Conservation (phyloP, 2,797 vertebrate species). For the Bothrops alternatus region DNA sequence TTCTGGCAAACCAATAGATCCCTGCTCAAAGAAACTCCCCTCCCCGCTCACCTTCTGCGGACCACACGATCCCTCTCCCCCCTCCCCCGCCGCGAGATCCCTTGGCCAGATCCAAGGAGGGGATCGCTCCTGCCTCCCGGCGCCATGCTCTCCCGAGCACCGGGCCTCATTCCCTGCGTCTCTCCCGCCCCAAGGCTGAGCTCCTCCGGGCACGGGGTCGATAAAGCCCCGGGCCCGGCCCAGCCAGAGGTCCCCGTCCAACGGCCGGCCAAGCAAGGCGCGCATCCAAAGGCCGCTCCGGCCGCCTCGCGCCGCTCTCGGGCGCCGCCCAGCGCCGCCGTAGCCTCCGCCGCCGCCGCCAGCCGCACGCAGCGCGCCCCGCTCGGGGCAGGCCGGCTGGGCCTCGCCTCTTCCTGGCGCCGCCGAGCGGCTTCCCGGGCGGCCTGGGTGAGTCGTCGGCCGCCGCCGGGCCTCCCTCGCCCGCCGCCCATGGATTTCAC, state of each 20-base stretch:
- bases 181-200: not conserved
- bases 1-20: not conserved
- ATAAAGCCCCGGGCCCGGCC: not conserved
- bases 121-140: not conserved
- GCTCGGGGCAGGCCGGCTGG: constrained; percentile 26
- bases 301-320: not conserved
- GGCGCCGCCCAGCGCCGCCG: constrained; percentile 31
- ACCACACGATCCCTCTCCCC: not conserved
- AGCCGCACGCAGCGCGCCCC: constrained; percentile 19
- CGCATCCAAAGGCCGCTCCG: constrained; percentile 1
- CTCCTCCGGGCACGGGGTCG: not conserved
- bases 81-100: not conserved
- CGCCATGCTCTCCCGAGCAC: not conserved
- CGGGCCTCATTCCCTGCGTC: not conserved
- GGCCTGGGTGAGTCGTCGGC: constrained; percentile 68
- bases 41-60: not conserved
- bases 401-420: constrained; percentile 67
- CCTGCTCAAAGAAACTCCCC: not conserved
- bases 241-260: constrained; percentile 1
- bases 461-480: constrained; percentile 72
- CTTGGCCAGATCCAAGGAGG: not conserved
- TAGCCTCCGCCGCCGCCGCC: constrained; percentile 34
- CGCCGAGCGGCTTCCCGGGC: constrained; percentile 63
- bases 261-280: not conserved
- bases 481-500: constrained; percentile 30